phyloP scores from a whole-genome alignment of 2,113 vertebrate genomes.

The Anthoscopus minutus region DNA sequence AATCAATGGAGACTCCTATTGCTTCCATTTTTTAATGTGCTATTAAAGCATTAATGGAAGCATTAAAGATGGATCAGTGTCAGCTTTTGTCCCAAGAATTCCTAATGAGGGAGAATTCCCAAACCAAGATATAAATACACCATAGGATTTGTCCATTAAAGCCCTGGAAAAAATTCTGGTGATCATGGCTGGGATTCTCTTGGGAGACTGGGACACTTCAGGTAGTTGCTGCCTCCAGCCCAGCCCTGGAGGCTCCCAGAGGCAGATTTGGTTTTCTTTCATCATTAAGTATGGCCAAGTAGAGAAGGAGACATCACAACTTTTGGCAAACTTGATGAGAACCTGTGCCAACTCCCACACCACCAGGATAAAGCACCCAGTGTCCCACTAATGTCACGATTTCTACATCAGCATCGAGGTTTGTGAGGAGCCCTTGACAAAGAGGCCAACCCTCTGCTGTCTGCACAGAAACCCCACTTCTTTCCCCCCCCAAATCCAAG shows the following conservation, averaged over 20 bases:
- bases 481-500: not conserved
- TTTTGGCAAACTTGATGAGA: not conserved
- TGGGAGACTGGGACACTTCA: not conserved
- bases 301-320: not conserved
- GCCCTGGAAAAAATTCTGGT: not conserved
- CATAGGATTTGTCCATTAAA: not conserved
- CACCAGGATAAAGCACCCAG: not conserved
- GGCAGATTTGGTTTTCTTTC: not conserved
- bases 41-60: not conserved
- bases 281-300: not conserved
- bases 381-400: not conserved
- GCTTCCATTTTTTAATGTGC: too few species aligned
- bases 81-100: not conserved
- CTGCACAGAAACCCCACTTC: not conserved
- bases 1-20: not conserved
- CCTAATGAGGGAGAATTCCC: not conserved
- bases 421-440: not conserved
- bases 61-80: not conserved
- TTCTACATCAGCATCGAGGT: not conserved
- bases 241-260: not conserved
- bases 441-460: fast-evolving
- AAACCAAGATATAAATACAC: not conserved
- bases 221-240: not conserved
- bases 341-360: not conserved
- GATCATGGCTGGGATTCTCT: not conserved